phyloP scores from a whole-genome alignment of 2,797 vertebrate species.

The Phalanger gymnotis region DNA sequence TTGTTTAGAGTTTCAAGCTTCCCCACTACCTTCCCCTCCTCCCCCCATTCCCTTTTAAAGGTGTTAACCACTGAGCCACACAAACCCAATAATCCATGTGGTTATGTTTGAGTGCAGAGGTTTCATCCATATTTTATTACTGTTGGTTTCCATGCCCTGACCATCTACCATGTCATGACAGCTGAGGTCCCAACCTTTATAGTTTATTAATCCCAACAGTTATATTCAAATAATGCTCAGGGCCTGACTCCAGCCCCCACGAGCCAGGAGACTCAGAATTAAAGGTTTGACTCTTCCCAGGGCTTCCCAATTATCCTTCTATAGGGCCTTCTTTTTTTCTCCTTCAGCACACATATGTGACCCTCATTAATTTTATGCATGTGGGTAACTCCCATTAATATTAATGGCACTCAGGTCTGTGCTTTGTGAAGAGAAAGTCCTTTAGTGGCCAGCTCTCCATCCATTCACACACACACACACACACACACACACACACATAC shows the following conservation, averaged over 20 bases:
- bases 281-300: rapidly evolving
- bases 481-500: background rate
- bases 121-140: slow-evolving; percentile 11
- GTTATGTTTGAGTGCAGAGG: background rate
- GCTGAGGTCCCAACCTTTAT: slow-evolving; percentile 51
- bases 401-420: background rate
- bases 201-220: slow-evolving; percentile 73
- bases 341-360: background rate
- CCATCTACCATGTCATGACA: slow-evolving; percentile 52
- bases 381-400: rapidly evolving
- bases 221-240: slow-evolving; percentile 62
- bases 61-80: background rate
- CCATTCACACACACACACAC: background rate
- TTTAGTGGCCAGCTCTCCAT: background rate
- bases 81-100: rapidly evolving
- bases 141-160: slow-evolving; percentile 45
- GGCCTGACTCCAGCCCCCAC: slow-evolving; percentile 49
- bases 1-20: background rate
- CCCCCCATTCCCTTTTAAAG: too few species aligned
- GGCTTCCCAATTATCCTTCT: background rate
- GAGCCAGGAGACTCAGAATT: slow-evolving; percentile 56
- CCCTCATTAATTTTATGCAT: rapidly evolving
- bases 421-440: rapidly evolving
- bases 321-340: background rate
- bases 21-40: background rate